These are phyloP conservation scores for Caenorhabditis tropicalis DNA, from an alignment of 1,140 invertebrate species.

Conservation along the genomic window DNA sequence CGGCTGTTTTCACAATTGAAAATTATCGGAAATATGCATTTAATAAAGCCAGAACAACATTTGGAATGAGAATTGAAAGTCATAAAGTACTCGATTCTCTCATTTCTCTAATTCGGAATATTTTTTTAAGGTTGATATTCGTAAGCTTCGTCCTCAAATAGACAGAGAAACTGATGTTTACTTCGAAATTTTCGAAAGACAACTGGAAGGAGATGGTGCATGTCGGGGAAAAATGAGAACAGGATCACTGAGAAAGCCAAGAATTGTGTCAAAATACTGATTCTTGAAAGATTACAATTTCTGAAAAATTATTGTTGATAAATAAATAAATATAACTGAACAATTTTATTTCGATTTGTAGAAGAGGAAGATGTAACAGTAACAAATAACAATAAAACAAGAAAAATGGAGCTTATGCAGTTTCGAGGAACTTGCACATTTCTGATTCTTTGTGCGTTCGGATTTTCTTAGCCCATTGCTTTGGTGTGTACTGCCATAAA, in stretches of 20 bases:
- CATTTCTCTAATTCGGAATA: background rate
- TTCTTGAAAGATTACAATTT: background rate
- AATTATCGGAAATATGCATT: background rate
- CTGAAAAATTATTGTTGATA: background rate
- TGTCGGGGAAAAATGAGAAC: slow-evolving; percentile 24
- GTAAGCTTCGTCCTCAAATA: slow-evolving; percentile 3
- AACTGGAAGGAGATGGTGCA: slow-evolving; percentile 2
- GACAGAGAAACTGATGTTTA: background rate
- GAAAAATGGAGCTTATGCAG: background rate
- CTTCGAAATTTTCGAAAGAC: slow-evolving; percentile 14
- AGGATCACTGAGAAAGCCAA: slow-evolving; percentile 1
- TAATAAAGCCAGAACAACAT: slow-evolving; percentile 4
- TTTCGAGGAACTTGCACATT: slow-evolving; percentile 21
- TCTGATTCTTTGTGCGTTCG: slow-evolving; percentile 15
- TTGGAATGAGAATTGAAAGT: slow-evolving; percentile 31
- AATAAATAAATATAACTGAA: background rate
- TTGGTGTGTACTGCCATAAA: slow-evolving; percentile 33
- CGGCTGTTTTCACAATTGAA: background rate
- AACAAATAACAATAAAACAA: slow-evolving; percentile 5
- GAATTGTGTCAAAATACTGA: background rate
- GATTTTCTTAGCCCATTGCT: slow-evolving; percentile 34
- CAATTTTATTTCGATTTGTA: background rate
- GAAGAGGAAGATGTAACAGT: background rate
- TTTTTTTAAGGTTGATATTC: slow-evolving; percentile 8
- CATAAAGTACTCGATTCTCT: background rate